Base-by-base conservation (phyloP, 2,797 vertebrate genomes). In the Crenuchus spilurus region DNA sequence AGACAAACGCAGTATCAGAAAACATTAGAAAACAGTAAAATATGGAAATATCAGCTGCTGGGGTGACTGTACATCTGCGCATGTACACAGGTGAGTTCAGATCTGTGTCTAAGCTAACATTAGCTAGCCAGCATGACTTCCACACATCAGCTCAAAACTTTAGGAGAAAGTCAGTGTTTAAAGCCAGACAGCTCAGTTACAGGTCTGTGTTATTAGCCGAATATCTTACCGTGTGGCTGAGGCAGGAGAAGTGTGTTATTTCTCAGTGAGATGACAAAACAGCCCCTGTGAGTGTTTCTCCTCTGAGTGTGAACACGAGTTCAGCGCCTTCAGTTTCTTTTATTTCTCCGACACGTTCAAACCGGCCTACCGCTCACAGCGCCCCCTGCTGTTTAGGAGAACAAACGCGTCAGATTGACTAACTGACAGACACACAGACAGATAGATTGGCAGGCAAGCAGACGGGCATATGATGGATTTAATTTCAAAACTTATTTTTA, bases 321-420 rank as follows among this genome's bases (percentile, higher is more conserved):
- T 57, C 67, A 57, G 67, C 67, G 67, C 67, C 67, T 57, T 57
- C 20, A 11, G 24, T 39, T 44, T 42, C 52, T 16, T 55, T 55
- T 55, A 57, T 30, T 52, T 18, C 35, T 13, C 24, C 9, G 58
- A 39, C 18, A 31, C 9, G 9, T 13, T 14, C 20, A 18, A 14
- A 0, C 16, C 16, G n/a, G 22, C 16, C 35, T n/a, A 13, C 13
- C 9, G 7, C 18, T 8, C 9, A 31, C 9, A 2, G n/a, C 67
- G 52, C 67, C 67, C 1, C n/a, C 67, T 44, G 41, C 9, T 24
- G 67, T 2, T 7, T 3, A 9, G 67, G 67, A 31, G 67, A 14
- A 22, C 16, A 9, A 4, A 6, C 28, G 4, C 11, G 4, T 8
- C 49, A 22, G 7, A 22, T n/a, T n/a, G n/a, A n/a, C n/a, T n/a